Evolutionary conservation across 1,140 invertebrate genomes (phyloP).

Genomic region (Hylyphantes graminicola): DNA sequence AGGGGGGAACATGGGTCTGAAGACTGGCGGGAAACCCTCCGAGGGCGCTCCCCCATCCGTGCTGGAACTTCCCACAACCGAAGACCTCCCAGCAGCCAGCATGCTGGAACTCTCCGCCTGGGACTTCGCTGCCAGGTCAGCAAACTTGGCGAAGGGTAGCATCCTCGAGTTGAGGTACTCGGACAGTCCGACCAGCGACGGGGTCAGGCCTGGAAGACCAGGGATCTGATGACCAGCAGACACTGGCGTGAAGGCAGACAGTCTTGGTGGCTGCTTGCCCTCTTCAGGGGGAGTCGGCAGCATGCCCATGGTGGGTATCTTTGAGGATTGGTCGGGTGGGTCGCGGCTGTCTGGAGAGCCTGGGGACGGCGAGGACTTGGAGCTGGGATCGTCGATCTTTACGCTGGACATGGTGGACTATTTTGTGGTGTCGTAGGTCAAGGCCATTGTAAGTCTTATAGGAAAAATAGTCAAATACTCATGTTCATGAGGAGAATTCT

Average conservation of each 20-base stretch:
- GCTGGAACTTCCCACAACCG: neutral
- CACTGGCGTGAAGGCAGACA: slow-evolving; percentile 51
- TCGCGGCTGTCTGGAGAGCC: slow-evolving; percentile 43
- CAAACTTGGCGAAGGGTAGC: slow-evolving; percentile 56
- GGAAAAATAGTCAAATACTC: neutral
- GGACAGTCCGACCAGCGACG: slow-evolving; percentile 48
- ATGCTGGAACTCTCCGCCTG: slow-evolving; percentile 16
- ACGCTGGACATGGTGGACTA: slow-evolving; percentile 48
- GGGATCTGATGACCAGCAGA: slow-evolving; percentile 40
- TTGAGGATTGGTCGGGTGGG: slow-evolving; percentile 23
- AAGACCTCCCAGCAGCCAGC: slow-evolving; percentile 14
- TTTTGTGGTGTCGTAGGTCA: neutral
- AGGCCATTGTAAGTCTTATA: neutral
- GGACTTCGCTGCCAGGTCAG: slow-evolving; percentile 47
- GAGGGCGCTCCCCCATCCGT: slow-evolving; percentile 34
- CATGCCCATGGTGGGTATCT: slow-evolving; percentile 37
- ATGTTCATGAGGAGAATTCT: neutral
- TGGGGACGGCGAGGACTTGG: slow-evolving; percentile 38
- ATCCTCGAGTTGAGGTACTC: slow-evolving; percentile 57
- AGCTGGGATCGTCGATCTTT: slow-evolving; percentile 33
- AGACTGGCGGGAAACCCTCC: slow-evolving; percentile 63
- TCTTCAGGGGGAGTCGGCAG: neutral
- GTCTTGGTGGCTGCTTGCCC: slow-evolving; percentile 17
- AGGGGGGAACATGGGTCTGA: slow-evolving; percentile 64
- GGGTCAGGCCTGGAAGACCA: slow-evolving; percentile 22